Evolutionary conservation across 2,888 invertebrate genomes (phyloP).

Genomic region (Macrophya alboannulata): DNA sequence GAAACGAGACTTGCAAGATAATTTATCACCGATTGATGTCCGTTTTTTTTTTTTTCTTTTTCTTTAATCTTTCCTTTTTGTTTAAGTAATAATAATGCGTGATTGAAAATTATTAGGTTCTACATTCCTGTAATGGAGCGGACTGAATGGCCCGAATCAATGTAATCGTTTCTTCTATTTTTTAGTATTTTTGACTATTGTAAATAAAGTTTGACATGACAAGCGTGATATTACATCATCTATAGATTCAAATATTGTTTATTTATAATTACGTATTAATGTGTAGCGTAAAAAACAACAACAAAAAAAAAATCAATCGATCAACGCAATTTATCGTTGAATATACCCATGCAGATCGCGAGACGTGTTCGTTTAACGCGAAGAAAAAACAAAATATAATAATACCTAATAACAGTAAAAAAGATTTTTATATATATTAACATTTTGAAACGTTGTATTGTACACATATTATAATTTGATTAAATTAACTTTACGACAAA

Average conservation of each 20-base stretch:
- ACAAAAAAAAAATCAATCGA: background rate
- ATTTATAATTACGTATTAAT: constrained; percentile 24
- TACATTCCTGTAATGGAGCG: constrained; percentile 72
- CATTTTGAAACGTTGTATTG: constrained; percentile 40
- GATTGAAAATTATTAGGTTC: constrained; percentile 61
- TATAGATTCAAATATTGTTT: constrained; percentile 30
- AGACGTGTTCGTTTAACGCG: background rate
- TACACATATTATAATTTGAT: constrained; percentile 8
- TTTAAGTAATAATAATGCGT: constrained; percentile 34
- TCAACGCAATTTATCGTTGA: background rate
- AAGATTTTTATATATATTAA: constrained; percentile 10
- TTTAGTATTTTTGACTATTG: constrained; percentile 50
- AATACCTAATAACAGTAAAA: background rate
- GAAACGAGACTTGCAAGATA: background rate
- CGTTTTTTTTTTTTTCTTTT: background rate
- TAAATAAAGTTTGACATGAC: constrained; percentile 51
- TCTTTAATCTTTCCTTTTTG: background rate
- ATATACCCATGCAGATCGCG: background rate
- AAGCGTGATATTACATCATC: constrained; percentile 50
- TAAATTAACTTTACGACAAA: constrained; percentile 15
- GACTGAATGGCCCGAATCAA: constrained; percentile 63
- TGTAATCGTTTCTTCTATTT: constrained; percentile 38
- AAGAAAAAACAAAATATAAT: background rate
- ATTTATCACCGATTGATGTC: background rate
- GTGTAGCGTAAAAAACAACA: background rate